Evolutionary conservation across 2,888 invertebrate species (phyloP), one percentile per base, ranked within the genome.

Genomic region (Tineola bisselliella): DNA sequence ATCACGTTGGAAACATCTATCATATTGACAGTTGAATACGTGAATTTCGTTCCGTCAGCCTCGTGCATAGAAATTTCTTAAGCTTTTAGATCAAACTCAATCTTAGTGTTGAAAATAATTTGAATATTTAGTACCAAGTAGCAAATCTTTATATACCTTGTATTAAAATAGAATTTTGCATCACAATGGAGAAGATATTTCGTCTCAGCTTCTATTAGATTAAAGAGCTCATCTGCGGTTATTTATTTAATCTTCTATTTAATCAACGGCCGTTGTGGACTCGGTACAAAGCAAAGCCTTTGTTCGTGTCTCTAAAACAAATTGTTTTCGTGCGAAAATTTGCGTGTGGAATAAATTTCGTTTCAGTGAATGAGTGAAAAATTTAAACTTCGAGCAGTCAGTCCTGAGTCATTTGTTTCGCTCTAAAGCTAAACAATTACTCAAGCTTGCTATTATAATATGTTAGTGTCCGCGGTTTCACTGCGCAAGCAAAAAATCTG

Each of bases 181-280:
- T 48, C 10, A 48, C 48, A 48, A 48, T 48, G 15, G 15, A 15
- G 48, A 15, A 48, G 17, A 5, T 48, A 17, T 48, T 5, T 48
- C 48, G 48, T 13, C 48, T 38, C 10, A 12, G 38, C 3, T 2
- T 12, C 31, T 31, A 31, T 31, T 31, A 31, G 31, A 31, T 5
- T 31, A 10, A 10, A 12, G 17, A 18, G 54, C 54, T 54, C 25
- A 54, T 54, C 54, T 25, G 59, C 18, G 57, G 30, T 61, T 61
- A 61, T 63, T 64, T 61, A 56, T 64, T 61, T 64, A 65, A 65
- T 64, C 62, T 63, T 61, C 61, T 63, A 63, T 65, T 65, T 64
- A 65, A 64, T 65, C 64, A 65, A 63, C 54, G 62, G 59, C 60
- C 61, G 60, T 59, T 33, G 62, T 48, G 61, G 62, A 64, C 62